Evolutionary conservation across 1,140 invertebrate species (phyloP), one percentile per base, ranked within the genome.

Genomic region (Heliconius melpomene): DNA sequence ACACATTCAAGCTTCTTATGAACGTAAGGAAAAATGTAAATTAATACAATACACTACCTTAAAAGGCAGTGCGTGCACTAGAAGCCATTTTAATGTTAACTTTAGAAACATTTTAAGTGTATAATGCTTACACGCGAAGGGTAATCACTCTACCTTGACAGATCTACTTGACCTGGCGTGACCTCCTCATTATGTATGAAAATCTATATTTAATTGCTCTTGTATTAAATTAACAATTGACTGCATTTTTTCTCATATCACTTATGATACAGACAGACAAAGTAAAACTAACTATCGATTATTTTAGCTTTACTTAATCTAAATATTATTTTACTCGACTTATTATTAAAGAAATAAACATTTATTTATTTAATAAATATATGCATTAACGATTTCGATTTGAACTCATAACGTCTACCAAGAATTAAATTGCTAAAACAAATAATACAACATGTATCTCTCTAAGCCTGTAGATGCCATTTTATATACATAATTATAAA

Each of bases 121-220:
- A 50, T 75, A 75, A 60, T 57, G 18, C 54, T 75, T 36, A 57
- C 29, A 75, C 32, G 74, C 74, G 75, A 52, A 78, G 77, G 70
- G 80, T 66, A 79, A 80, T 78, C 83, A 84, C 73, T 57, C 74
- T 82, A 84, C 83, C 83, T 84, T 82, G 77, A 82, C 83, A 79
- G 78, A 74, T 77, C 80, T 75, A 77, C 81, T 80, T 80, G 83
- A 84, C 78, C 83, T 84, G 78, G 38, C 75, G 70, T 78, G 79
- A 84, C 81, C 83, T 80, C 77, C 32, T 76, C 60, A 81, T 57
- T 60, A 78, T 74, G 54, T 40, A 78, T 29, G 20, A 54, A 73
- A 71, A 23, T 66, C 60, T 66, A 70, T 77, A 71, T 50, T 36
- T 38, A 38, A 72, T 38, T 72, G n/a, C 36, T 38, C 36, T 72